Conservation (phyloP, 2,888 invertebrate genomes). For the Tachina grossa region DNA sequence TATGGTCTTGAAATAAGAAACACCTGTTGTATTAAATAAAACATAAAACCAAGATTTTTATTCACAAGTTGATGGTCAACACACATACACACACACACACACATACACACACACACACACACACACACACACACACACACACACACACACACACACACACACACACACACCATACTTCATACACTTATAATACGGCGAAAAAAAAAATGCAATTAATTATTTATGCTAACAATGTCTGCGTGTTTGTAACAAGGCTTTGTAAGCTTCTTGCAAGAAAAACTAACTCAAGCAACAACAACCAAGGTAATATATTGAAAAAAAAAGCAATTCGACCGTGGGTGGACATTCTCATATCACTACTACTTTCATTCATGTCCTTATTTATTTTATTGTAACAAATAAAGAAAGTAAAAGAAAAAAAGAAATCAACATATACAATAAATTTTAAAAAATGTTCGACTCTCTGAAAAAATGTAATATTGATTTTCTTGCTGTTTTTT, state of each 20-base stretch:
- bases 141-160: not conserved
- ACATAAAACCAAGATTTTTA: not conserved
- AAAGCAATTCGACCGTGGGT: slow-evolving; percentile 3
- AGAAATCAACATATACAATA: not conserved
- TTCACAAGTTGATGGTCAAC: slow-evolving; percentile 56
- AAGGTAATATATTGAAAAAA: not conserved
- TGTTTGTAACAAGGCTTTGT: slow-evolving; percentile 52
- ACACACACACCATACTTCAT: too few relatives aligned
- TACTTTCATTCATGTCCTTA: not conserved
- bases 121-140: not conserved
- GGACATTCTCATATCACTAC: not conserved
- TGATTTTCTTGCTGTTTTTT: slow-evolving; percentile 7
- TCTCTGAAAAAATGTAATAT: slow-evolving; percentile 21
- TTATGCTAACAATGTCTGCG: slow-evolving; percentile 66
- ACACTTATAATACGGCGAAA: not conserved
- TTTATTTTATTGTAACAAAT: not conserved
- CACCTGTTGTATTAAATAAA: not conserved
- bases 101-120: not conserved
- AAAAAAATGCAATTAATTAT: slow-evolving; percentile 60
- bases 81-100: not conserved
- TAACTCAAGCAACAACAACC: not conserved
- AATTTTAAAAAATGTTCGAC: slow-evolving; percentile 23
- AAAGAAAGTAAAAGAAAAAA: not conserved
- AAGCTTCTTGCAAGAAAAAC: not conserved
- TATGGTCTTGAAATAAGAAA: not conserved